Evolutionary conservation across 2,888 invertebrate species (phyloP).

Genomic region (Meta bourneti): DNA sequence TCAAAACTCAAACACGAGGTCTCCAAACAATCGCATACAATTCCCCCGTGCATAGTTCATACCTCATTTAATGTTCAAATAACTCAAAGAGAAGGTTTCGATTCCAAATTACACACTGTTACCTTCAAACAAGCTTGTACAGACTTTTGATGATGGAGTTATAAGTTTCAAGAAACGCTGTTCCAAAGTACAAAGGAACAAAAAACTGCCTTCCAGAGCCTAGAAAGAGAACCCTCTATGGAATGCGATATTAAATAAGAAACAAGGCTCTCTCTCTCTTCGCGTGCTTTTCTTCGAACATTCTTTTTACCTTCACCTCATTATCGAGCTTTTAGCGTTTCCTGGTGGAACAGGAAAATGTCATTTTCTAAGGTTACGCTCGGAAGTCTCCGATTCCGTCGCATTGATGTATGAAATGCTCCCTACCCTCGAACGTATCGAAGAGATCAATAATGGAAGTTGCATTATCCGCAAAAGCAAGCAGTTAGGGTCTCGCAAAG

Average conservation of each 20-base stretch:
- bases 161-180: too few relatives aligned
- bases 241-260: constrained; percentile 7
- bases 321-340: constrained; percentile 41
- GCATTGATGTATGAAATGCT: neutral
- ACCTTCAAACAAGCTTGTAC: too few relatives aligned
- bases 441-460: neutral
- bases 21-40: neutral
- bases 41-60: neutral
- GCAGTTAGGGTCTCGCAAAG: neutral
- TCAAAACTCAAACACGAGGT: neutral
- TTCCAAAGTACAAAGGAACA: neutral
- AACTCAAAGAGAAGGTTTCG: neutral
- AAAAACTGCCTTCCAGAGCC: neutral
- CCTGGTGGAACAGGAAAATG: constrained; percentile 24
- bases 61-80: neutral
- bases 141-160: neutral
- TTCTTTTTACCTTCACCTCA: constrained; percentile 33
- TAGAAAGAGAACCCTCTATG: neutral
- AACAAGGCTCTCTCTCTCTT: neutral
- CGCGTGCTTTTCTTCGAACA: too few relatives aligned
- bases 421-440: neutral
- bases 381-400: neutral
- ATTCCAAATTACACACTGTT: neutral
- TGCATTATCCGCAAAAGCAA: neutral
- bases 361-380: constrained; percentile 21